phyloP scores from a whole-genome alignment of 2,113 vertebrate species.

The Melanocharis versteri region DNA sequence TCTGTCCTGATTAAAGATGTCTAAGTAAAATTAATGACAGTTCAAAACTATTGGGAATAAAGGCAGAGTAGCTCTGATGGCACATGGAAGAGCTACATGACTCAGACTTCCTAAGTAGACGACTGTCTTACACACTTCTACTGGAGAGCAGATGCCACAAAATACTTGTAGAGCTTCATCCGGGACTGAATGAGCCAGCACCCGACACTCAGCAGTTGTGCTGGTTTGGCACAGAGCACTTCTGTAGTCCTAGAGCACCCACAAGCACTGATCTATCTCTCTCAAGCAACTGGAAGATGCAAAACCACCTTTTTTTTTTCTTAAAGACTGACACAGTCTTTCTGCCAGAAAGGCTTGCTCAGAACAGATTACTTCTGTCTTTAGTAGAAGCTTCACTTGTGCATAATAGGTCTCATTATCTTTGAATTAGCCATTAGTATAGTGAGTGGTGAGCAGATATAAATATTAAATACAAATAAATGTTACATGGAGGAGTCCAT shows the following conservation, averaged over 20 bases:
- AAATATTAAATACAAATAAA: conserved; percentile 29
- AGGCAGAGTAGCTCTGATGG: not conserved
- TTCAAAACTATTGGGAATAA: not conserved
- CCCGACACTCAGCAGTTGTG: not conserved
- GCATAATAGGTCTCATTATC: not conserved
- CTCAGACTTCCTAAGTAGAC: not conserved
- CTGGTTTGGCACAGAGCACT: not conserved
- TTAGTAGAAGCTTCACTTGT: not conserved
- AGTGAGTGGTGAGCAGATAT: not conserved
- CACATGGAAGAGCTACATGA: not conserved
- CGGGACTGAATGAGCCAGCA: not conserved
- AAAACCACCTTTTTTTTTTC: not conserved
- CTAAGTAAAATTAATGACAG: not conserved
- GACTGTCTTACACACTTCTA: not conserved
- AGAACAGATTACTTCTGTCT: not conserved
- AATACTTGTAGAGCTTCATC: not conserved
- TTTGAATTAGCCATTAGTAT: not conserved
- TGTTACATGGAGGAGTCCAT: not conserved
- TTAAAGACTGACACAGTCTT: not conserved
- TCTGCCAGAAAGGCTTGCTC: not conserved
- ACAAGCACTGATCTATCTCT: not conserved
- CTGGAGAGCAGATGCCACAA: not conserved
- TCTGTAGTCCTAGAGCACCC: not conserved
- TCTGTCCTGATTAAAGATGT: not conserved
- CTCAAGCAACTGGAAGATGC: not conserved